Evolutionary conservation across 1,140 invertebrate species (phyloP).

Genomic region (Matsumurasca onukii): DNA sequence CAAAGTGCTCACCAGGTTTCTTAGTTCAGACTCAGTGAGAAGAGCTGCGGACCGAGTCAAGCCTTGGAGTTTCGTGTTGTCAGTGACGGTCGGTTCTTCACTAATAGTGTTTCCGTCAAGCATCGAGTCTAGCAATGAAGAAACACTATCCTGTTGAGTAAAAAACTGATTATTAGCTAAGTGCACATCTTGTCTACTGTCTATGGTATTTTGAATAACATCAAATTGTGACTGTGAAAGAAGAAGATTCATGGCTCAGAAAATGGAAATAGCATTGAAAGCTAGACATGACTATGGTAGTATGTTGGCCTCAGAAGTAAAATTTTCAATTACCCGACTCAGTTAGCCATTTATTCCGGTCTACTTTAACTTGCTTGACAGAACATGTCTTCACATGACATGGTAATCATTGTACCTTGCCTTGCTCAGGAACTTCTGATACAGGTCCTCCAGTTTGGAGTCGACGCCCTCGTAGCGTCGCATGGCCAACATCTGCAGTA

Average conservation of each 20-base stretch:
- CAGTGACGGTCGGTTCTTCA: constrained; percentile 55
- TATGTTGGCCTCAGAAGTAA: no score
- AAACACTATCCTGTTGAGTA: constrained; percentile 59
- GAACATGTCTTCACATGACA: no score
- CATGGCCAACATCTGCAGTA: constrained; percentile 87
- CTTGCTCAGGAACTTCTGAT: constrained; percentile 73
- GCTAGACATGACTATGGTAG: no score
- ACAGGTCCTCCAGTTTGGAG: constrained; percentile 68
- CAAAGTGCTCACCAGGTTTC: constrained; percentile 64
- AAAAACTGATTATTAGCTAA: background rate
- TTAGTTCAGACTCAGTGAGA: constrained; percentile 67
- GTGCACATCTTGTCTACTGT: no score
- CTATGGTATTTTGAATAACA: no score
- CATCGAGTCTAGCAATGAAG: constrained; percentile 70
- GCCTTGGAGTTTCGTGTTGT: constrained; percentile 59
- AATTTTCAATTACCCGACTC: no score
- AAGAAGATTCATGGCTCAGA: no score
- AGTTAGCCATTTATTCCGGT: no score
- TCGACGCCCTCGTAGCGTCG: constrained; percentile 80
- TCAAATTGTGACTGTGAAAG: no score
- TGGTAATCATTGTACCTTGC: no score
- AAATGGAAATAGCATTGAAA: no score
- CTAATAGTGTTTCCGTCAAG: constrained; percentile 57
- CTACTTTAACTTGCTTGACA: no score
- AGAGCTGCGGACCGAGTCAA: constrained; percentile 62